Evolutionary conservation across 2,797 vertebrate species (phyloP).

Genomic region (Erethizon dorsatum): DNA sequence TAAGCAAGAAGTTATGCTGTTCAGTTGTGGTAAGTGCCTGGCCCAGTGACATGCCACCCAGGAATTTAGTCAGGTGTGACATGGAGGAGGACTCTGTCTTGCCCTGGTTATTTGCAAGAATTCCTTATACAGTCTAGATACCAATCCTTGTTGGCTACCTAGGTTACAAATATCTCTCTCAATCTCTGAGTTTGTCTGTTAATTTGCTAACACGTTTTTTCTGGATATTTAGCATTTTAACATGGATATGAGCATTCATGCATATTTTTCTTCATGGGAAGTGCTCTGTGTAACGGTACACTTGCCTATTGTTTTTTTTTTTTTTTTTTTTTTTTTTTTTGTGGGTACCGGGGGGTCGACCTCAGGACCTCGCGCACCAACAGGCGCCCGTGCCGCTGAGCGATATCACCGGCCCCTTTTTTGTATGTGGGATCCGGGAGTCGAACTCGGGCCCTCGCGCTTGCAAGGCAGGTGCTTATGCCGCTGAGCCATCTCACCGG

Average conservation of each 20-base stretch:
- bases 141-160: background rate
- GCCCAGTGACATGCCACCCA: background rate
- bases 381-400: too few species aligned
- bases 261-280: background rate
- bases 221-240: background rate
- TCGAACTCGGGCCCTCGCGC: too few species aligned
- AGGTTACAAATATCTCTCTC: background rate
- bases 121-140: background rate
- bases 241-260: background rate
- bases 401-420: too few species aligned
- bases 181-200: background rate
- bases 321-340: too few species aligned
- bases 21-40: background rate
- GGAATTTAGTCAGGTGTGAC: background rate
- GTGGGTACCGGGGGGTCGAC: too few species aligned
- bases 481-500: too few species aligned
- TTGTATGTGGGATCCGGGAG: too few species aligned
- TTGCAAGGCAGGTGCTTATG: too few species aligned
- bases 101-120: background rate
- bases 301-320: background rate
- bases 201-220: background rate
- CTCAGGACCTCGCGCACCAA: too few species aligned
- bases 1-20: background rate
- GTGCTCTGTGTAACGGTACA: background rate
- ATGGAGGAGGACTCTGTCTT: background rate